Evolutionary conservation across 1,140 invertebrate species (phyloP), one percentile per base, ranked within the genome.

Genomic region (Pseudomyrmex flavicornis): DNA sequence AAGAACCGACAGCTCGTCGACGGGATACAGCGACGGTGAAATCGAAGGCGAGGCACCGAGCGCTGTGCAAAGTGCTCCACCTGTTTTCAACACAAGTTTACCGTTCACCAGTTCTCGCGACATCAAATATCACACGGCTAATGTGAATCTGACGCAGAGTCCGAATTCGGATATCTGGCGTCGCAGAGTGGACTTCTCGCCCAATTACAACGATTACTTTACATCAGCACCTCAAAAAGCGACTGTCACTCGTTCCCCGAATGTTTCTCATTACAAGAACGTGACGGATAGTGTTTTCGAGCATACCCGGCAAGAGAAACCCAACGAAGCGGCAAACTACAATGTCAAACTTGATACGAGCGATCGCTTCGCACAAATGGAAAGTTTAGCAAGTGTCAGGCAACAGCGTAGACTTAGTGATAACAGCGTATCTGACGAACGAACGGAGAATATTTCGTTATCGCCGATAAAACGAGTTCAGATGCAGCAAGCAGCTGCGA

Each of bases 1-100:
- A 80, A 91, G 93, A 70, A 93, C 94, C 2, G 94, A 94, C 46
- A 94, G 93, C 65, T 93, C 92, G 1, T 94, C 93, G 7, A 94
- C 93, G 3, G 93, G 92, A 2, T 95, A 93, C 62, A 95, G 95
- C 72, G 95, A 95, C 65, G 95, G 95, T 65, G 95, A 96, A 73
- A 93, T 92, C 17, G 95, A 95, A 35, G 92, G 84, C 2, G 93
- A 94, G 46, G 91, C 91, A 1, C 92, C 93, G 0, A 93, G 88
- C 50, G 89, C 92, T 0, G 91, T 94, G 1, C 93, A 93, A 62
- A 94, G 94, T 79, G 94, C 93, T 1, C 93, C 94, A 2, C 93
- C 94, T 9, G 85, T 93, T 15, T 94, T 94, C 66, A 93, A 92
- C 46, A 89, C 91, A 20, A 77, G 89, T 2, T 80, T 93, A 0